Evolutionary conservation across 2,888 invertebrate species (phyloP).

Genomic region (Ecliptopera silaceata): DNA sequence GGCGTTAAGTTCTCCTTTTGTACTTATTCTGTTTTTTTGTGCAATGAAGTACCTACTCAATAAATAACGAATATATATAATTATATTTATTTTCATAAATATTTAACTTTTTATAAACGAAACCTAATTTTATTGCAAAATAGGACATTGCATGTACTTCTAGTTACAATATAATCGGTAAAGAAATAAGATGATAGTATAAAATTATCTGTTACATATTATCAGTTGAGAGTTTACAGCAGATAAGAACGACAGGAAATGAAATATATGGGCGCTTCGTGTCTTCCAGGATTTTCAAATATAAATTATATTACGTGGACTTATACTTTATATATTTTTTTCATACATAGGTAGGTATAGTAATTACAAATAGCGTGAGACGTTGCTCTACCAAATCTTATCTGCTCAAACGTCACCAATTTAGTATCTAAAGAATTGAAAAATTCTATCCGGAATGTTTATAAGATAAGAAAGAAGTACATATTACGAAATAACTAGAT

Average conservation of each 20-base stretch:
- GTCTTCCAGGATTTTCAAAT: too few relatives aligned
- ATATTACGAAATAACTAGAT: constrained; percentile 9
- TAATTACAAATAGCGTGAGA: neutral
- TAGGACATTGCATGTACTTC: constrained; percentile 21
- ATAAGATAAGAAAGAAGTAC: constrained; percentile 20
- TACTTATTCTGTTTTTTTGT: too few relatives aligned
- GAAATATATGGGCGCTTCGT: constrained; percentile 9
- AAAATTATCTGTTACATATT: constrained; percentile 32
- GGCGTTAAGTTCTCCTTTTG: too few relatives aligned
- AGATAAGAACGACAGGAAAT: constrained; percentile 21
- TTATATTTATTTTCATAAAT: too few relatives aligned
- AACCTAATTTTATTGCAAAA: constrained; percentile 18
- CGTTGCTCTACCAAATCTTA: constrained; percentile 37
- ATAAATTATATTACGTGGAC: too few relatives aligned
- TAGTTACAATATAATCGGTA: constrained; percentile 34
- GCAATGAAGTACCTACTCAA: too few relatives aligned
- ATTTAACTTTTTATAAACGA: too few relatives aligned
- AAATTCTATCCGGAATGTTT: constrained; percentile 24
- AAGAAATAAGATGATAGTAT: constrained; percentile 39
- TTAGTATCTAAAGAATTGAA: constrained; percentile 21
- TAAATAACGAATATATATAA: too few relatives aligned
- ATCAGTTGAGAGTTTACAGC: constrained; percentile 34
- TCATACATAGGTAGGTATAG: too few relatives aligned
- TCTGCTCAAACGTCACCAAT: constrained; percentile 35
- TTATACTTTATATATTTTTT: too few relatives aligned